Evolutionary conservation across 2,113 vertebrate genomes (phyloP), one percentile per base, ranked within the genome.

Genomic region (Xenopus laevis): DNA sequence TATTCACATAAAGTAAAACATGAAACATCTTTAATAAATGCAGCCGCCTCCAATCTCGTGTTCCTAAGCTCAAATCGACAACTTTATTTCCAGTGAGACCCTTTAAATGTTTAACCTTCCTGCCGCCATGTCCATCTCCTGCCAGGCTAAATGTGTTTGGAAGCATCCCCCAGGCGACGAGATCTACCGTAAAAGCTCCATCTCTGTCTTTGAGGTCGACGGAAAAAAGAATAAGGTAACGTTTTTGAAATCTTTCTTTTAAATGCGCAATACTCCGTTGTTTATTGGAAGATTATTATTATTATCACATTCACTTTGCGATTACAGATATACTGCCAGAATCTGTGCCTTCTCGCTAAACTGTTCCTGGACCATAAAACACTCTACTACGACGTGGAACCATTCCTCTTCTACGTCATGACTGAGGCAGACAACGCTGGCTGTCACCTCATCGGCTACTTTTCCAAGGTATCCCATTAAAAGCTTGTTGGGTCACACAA

Each of bases 351-450:
- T 81, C 90, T 99, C 78, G 97, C 97, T 75, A 99, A 99, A 77
- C 94, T 98, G 46, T 99, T 99, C 86, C 86, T 99, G 89, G 97
- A 99, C 88, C 97, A 99, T 80, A 98, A 99, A 89, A 99, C 97
- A 0, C 88, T 99, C 21, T 99, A 99, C 67, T 99, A 99, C 0
- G 97, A 99, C 0, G 97, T 98, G 53, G 97, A 99, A n/a, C 97
- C 97, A 16, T 99, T 99, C 84, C 93, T 99, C 4, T 99, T 99
- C 87, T 99, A 99, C 10, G 97, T 99, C 80, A 99, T 99, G 97
- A 99, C 97, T 0, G 96, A 98, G 83, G 97, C 95, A 0, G 97
- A 99, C 89, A 98, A 96, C 89, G 98, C 96, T 0, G 97, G 97
- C 83, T 99, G 97, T 81, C 97, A 99, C 83, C 91, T 99, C 59